A percentile compares a stretch with the other conserved stretches of the same genome.
Conservation (phyloP, 1,140 invertebrate species). For the Heliconius congener region DNA sequence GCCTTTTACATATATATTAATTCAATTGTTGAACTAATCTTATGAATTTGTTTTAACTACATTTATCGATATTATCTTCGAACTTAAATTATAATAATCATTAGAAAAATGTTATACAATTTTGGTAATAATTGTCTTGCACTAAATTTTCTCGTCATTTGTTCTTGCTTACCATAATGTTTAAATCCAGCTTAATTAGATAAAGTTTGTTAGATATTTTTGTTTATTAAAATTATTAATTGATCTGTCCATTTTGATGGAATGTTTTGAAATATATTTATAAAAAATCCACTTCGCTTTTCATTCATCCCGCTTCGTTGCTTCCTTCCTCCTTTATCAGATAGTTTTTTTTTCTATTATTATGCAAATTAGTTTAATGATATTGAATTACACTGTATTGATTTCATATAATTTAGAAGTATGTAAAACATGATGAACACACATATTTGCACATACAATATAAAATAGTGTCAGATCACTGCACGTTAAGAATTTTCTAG, state of each 20-base stretch:
- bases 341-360: constrained; percentile 10
- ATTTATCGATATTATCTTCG: constrained; percentile 43
- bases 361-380: constrained; percentile 23
- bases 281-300: constrained; percentile 74
- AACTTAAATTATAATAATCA: constrained; percentile 37
- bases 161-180: constrained; percentile 51
- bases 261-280: constrained; percentile 78
- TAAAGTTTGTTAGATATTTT: constrained; percentile 47
- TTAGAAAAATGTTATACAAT: constrained; percentile 37
- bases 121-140: constrained; percentile 26
- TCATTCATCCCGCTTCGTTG: constrained; percentile 65
- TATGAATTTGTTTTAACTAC: constrained; percentile 14
- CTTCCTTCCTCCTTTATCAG: constrained; percentile 46
- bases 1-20: constrained; percentile 50
- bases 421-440: constrained; percentile 5
- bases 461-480: not conserved
- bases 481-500: constrained; percentile 14
- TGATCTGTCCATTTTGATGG: constrained; percentile 75
- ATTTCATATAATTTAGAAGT: constrained; percentile 6
- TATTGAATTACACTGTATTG: not conserved
- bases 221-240: constrained; percentile 51
- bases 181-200: constrained; percentile 69
- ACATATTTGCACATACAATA: constrained; percentile 6
- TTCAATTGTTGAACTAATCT: constrained; percentile 22
- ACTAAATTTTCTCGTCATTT: constrained; percentile 41